phyloP scores from a whole-genome alignment of 2,113 vertebrate genomes.

The Stomatorhinus ivindoensis region DNA sequence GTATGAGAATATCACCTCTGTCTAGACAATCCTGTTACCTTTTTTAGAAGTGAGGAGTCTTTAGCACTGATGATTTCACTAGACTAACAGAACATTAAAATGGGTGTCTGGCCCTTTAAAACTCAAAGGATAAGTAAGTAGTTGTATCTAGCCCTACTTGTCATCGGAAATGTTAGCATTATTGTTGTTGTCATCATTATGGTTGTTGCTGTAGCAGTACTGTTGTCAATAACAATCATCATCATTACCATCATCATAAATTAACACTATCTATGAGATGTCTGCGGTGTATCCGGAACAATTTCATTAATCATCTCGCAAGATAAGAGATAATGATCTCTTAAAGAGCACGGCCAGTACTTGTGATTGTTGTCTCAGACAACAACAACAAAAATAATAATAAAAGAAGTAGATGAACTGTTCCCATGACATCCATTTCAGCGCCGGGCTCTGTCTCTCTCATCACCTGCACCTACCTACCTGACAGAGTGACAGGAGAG shows the following conservation, averaged over 20 bases:
- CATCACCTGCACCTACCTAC: not conserved
- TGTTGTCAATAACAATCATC: not conserved
- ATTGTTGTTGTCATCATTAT: not conserved
- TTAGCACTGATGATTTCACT: not conserved
- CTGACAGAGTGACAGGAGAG: not conserved
- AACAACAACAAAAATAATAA: not conserved
- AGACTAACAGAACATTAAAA: not conserved
- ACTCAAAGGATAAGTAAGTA: not conserved
- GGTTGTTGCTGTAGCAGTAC: not conserved
- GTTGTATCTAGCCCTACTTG: not conserved
- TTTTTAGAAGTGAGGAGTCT: not conserved
- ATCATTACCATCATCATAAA: not conserved
- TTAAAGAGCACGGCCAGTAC: not conserved
- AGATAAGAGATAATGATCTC: not conserved
- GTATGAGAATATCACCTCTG: not conserved
- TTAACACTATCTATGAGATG: not conserved
- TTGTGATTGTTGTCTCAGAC: not conserved
- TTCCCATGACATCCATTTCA: not conserved
- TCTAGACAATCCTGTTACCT: not conserved
- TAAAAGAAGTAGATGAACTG: not conserved
- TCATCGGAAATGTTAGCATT: not conserved
- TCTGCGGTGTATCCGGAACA: not conserved
- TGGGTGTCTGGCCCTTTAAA: not conserved
- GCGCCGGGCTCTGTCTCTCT: not conserved
- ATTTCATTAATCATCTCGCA: not conserved